phyloP scores from a whole-genome alignment of 2,113 vertebrate species.

The Calidris pugnax region DNA sequence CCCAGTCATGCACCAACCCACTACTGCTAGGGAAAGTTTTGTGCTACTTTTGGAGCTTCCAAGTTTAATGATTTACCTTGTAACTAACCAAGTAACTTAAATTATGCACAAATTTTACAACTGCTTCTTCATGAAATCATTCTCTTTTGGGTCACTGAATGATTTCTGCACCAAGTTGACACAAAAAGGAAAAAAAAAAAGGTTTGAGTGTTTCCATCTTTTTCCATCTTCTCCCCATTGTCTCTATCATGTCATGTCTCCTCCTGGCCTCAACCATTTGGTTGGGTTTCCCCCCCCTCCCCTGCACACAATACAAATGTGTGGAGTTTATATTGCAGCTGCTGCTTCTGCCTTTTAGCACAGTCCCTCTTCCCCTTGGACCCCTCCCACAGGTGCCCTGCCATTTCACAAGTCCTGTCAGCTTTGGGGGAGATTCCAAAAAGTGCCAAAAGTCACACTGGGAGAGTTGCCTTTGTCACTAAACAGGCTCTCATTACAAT shows the following conservation, averaged over 20 bases:
- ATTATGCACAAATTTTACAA: background rate
- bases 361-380: background rate
- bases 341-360: background rate
- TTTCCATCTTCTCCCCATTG: background rate
- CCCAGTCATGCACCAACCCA: background rate
- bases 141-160: background rate
- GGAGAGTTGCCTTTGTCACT: background rate
- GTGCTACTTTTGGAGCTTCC: background rate
- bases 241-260: accelerated
- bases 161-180: background rate
- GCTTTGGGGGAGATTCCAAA: background rate
- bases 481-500: background rate
- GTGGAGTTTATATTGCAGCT: background rate
- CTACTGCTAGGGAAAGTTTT: background rate
- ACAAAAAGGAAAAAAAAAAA: background rate
- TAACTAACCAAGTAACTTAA: background rate
- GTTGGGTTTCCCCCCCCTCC: too few relatives aligned
- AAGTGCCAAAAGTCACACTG: background rate
- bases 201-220: background rate
- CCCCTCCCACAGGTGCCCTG: background rate
- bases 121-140: background rate
- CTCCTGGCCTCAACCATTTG: background rate
- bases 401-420: background rate
- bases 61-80: background rate
- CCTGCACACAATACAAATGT: background rate